A percentile compares a stretch with the other conserved stretches of the same genome.
Evolutionary conservation across 2,797 vertebrate species (phyloP).

Genomic region (Cottoperca gobio): DNA sequence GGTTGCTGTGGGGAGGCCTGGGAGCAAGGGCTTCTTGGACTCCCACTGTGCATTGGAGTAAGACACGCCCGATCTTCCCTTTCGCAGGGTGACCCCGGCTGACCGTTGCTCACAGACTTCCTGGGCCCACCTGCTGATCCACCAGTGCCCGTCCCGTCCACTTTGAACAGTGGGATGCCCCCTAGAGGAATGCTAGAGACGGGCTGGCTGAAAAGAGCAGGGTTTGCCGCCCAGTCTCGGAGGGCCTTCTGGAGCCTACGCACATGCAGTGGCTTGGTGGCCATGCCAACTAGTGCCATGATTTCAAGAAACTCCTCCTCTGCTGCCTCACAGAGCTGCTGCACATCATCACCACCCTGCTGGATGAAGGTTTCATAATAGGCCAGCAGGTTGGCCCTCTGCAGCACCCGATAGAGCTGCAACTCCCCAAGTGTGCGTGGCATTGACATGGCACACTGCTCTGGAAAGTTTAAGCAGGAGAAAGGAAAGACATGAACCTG

Average conservation of each 20-base stretch:
- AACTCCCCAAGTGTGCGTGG: constrained; percentile 97
- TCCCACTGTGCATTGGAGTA: constrained; percentile 87
- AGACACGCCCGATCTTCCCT: constrained; percentile 85
- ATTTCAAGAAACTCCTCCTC: constrained; percentile 99
- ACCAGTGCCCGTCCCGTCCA: constrained; percentile 81
- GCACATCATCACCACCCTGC: constrained; percentile 98
- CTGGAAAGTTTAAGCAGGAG: constrained; percentile 59
- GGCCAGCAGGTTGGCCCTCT: constrained; percentile 95
- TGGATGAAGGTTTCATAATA: constrained; percentile 99
- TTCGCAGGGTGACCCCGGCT: constrained; percentile 90
- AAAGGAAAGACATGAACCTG: constrained; percentile 55
- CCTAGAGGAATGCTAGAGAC: constrained; percentile 87
- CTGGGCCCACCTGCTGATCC: constrained; percentile 79
- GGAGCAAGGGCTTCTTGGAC: constrained; percentile 92
- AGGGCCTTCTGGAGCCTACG: constrained; percentile 97
- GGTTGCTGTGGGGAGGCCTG: constrained; percentile 90
- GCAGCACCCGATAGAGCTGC: constrained; percentile 96
- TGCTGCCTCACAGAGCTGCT: constrained; percentile 96
- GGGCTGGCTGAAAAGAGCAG: constrained; percentile 93
- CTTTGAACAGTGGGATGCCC: constrained; percentile 94
- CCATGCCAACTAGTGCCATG: constrained; percentile 99
- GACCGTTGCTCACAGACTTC: constrained; percentile 91
- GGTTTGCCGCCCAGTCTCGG: constrained; percentile 96
- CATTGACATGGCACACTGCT: constrained; percentile 88
- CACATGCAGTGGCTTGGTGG: constrained; percentile 97